Evolutionary conservation across 2,888 invertebrate species (phyloP).

Genomic region (Parochlus steinenii): DNA sequence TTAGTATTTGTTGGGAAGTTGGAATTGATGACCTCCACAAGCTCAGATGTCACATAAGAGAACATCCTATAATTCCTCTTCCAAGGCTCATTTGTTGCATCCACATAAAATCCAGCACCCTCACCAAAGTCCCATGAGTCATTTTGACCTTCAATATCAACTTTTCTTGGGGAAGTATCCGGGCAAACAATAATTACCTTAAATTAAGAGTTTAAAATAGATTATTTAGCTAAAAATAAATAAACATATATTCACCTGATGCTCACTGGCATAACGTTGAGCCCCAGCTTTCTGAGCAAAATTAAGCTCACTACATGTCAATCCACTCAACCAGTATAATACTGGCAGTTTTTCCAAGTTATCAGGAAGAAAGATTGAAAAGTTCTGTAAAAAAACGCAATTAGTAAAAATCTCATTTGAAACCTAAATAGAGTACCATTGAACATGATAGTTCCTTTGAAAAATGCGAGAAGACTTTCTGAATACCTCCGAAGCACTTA

Average conservation of each 20-base stretch:
- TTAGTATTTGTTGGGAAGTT: slow-evolving; percentile 47
- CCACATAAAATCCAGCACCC: slow-evolving; percentile 89
- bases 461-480: slow-evolving; percentile 68
- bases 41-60: slow-evolving; percentile 78
- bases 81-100: slow-evolving; percentile 88
- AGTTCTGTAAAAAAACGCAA: too few species aligned
- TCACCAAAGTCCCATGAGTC: slow-evolving; percentile 90
- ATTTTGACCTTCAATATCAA: slow-evolving; percentile 79
- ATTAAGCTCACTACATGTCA: slow-evolving; percentile 90
- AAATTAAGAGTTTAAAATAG: slow-evolving; percentile 62
- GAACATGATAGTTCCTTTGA: slow-evolving; percentile 65
- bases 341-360: slow-evolving; percentile 56
- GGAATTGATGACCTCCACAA: slow-evolving; percentile 53
- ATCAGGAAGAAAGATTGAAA: slow-evolving; percentile 72
- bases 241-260: too few species aligned
- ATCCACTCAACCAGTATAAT: slow-evolving; percentile 80
- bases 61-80: slow-evolving; percentile 87
- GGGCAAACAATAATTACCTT: slow-evolving; percentile 81
- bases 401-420: too few species aligned
- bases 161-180: slow-evolving; percentile 88
- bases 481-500: slow-evolving; percentile 67
- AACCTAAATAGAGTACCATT: too few species aligned
- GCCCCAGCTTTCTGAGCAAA: slow-evolving; percentile 92
- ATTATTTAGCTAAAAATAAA: slow-evolving; percentile 6
- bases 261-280: slow-evolving; percentile 39